phyloP scores from a whole-genome alignment of 2,888 invertebrate species.

The Pollenia angustigena region DNA sequence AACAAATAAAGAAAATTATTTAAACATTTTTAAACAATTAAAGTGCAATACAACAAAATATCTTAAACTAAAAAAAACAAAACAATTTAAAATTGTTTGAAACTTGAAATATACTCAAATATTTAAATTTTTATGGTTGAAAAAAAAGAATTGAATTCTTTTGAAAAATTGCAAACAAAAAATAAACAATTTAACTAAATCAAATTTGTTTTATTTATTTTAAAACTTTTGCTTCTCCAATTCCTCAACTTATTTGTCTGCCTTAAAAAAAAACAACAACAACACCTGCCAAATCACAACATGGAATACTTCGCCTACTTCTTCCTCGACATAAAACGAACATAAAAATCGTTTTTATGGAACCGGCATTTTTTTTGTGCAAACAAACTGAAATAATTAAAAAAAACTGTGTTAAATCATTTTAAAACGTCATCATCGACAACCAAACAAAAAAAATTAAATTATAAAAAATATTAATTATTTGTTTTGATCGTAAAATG shows the following conservation, averaged over 20 bases:
- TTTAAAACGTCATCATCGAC: conserved; percentile 63
- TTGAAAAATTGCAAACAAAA: not conserved
- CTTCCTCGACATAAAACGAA: conserved; percentile 36
- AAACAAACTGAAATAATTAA: conserved; percentile 64
- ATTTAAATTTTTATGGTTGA: conserved; percentile 20
- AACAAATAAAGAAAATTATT: conserved; percentile 22
- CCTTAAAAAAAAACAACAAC: conserved; percentile 40
- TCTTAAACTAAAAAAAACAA: conserved; percentile 21
- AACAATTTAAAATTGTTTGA: conserved; percentile 50
- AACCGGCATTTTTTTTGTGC: conserved; percentile 67
- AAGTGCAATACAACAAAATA: conserved; percentile 59
- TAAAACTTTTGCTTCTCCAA: conserved; percentile 38
- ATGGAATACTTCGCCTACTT: conserved; percentile 50
- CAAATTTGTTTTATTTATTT: conserved; percentile 68
- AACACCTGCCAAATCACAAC: conserved; percentile 34
- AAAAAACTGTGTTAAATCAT: conserved; percentile 49
- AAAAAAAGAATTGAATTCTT: conserved; percentile 53
- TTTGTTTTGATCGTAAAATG: conserved; percentile 84
- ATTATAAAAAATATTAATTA: conserved; percentile 80
- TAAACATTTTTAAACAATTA: conserved; percentile 59
- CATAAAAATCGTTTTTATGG: conserved; percentile 59
- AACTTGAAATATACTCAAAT: conserved; percentile 60
- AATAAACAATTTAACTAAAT: conserved; percentile 73
- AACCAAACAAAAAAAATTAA: conserved; percentile 56
- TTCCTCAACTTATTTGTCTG: conserved; percentile 33